These are phyloP conservation scores for Pachymerium ferrugineum DNA, from an alignment of 2,888 invertebrate genomes.

Conservation along the genomic window DNA sequence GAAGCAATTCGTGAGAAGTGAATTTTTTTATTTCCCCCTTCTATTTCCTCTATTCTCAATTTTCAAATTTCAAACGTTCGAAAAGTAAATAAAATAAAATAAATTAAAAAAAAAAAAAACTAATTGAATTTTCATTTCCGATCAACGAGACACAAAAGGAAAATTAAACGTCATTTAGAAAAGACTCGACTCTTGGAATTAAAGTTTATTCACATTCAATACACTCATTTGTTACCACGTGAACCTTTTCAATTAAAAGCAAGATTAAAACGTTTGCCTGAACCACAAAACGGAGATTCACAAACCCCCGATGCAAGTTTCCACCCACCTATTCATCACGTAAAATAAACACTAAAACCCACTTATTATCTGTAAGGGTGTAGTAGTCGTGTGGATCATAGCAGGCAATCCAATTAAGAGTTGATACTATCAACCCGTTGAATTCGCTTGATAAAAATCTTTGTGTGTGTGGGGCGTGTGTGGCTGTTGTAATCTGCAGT, in stretches of 20 bases:
- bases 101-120: too few relatives aligned
- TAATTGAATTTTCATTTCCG: too few relatives aligned
- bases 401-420: not conserved
- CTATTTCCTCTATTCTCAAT: too few relatives aligned
- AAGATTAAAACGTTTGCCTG: not conserved
- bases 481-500: not conserved
- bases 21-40: too few relatives aligned
- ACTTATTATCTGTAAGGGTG: too few relatives aligned
- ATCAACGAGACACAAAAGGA: too few relatives aligned
- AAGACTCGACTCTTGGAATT: too few relatives aligned
- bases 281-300: not conserved
- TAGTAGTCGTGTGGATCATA: too few relatives aligned
- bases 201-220: too few relatives aligned
- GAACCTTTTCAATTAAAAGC: not conserved
- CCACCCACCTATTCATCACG: not conserved
- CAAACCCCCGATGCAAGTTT: not conserved
- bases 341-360: not conserved
- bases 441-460: not conserved
- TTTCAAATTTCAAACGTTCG: too few relatives aligned
- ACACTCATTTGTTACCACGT: not conserved
- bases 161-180: too few relatives aligned
- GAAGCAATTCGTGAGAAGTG: not conserved
- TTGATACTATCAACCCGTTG: not conserved
- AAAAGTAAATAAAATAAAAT: too few relatives aligned
- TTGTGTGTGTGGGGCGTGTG: conserved; percentile 5